Evolutionary conservation across 2,888 invertebrate species (phyloP), one percentile per base, ranked within the genome.

Genomic region (Rhagium mordax): DNA sequence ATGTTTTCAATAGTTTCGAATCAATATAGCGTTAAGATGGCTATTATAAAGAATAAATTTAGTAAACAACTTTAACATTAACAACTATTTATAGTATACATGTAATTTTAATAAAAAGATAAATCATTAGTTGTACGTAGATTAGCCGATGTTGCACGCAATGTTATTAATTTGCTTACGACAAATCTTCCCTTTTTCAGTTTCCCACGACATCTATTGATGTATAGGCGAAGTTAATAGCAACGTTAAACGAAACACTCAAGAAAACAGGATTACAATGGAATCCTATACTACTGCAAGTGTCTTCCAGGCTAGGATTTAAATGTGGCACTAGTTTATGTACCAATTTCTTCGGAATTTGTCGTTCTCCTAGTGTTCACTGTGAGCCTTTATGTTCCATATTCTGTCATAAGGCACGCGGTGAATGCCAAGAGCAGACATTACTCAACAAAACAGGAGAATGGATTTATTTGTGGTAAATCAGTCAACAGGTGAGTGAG

Each of bases 371-470:
- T 96, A 94, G 96, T 95, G 93, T 96, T 95, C 96, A 96, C 96
- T 95, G 95, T 92, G 92, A 94, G 94, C 92, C 95, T 96, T 92
- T 97, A 97, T 96, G 94, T 93, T 90, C 91, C 69, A 89, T 79
- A 85, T 89, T 88, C 89, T 80, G 91, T 94, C 96, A 96, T 97
- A 97, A 97, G 97, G 97, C 97, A 97, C 97, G 97, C 97, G 97
- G 97, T 97, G 97, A 97, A 97, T 97, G 97, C 97, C 97, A 97
- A 97, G 96, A 96, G 96, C 94, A 94, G 94, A 93, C 94, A 91
- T 57, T 69, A 73, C 72, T 73, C 81, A 71, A 75, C 81, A 24
- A 16, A 5, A 55, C 13, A 41, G 41, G 41, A 41, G 13, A 67
- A 53, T 33, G 7, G 0, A 20, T 13, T 18, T 59, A 33, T 33